Conservation (phyloP, 2,113 vertebrate species). For the Tragelaphus scriptus region DNA sequence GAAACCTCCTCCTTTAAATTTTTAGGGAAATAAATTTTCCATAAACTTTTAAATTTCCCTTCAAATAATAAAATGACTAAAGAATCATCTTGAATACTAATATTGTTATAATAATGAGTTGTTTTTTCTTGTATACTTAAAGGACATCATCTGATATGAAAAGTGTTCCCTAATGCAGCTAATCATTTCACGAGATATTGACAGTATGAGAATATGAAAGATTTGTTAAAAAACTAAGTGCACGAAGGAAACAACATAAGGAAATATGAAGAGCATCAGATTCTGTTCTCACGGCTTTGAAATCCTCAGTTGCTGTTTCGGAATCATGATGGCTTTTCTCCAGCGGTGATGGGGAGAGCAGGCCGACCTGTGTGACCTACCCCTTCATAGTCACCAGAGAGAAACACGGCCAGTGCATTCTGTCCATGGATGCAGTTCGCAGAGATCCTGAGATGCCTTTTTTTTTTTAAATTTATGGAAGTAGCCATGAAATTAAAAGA, state of each 20-base stretch:
- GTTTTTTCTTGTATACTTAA: neutral
- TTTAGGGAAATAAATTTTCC: neutral
- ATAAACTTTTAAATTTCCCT: neutral
- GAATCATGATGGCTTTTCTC: neutral
- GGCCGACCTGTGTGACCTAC: neutral
- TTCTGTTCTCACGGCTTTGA: neutral
- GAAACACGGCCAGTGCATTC: neutral
- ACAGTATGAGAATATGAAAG: neutral
- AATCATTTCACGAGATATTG: neutral
- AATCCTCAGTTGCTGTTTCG: neutral
- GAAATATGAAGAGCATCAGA: neutral
- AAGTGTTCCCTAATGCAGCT: neutral
- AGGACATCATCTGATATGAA: neutral
- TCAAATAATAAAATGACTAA: conserved; percentile 9
- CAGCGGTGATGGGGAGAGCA: neutral
- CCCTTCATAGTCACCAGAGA: neutral
- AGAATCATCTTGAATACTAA: neutral
- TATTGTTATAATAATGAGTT: neutral
- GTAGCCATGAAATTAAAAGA: too few relatives aligned
- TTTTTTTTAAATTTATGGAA: neutral
- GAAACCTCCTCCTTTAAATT: neutral
- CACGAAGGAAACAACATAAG: neutral
- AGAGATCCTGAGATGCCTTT: neutral
- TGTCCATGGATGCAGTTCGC: neutral
- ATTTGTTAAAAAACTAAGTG: neutral